Evolutionary conservation across 2,797 vertebrate species (phyloP).

Genomic region (Carcharodon carcharias): DNA sequence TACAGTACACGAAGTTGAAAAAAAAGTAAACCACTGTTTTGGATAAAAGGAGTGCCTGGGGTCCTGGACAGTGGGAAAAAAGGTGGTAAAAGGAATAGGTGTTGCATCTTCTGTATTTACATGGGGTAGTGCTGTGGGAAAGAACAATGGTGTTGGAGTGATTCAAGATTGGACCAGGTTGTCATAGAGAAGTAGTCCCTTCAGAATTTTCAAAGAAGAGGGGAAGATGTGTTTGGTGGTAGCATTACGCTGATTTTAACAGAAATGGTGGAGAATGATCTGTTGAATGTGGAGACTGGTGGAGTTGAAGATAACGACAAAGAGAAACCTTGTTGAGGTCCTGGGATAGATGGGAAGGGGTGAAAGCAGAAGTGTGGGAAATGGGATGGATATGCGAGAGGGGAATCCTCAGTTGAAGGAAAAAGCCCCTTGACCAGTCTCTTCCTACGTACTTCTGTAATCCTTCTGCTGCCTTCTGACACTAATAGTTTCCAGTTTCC

Average conservation of each 20-base stretch:
- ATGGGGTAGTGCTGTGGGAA: not conserved
- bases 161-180: not conserved
- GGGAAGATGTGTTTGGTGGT: not conserved
- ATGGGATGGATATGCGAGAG: not conserved
- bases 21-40: not conserved
- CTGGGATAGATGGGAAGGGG: not conserved
- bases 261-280: not conserved
- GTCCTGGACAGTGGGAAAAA: not conserved
- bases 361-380: not conserved
- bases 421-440: not conserved
- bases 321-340: not conserved
- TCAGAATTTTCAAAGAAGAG: not conserved
- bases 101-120: not conserved
- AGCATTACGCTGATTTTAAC: not conserved
- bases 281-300: not conserved
- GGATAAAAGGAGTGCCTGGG: not conserved
- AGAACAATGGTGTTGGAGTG: not conserved
- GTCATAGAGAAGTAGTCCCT: not conserved
- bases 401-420: not conserved
- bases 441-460: not conserved
- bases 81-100: not conserved
- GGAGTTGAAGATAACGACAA: not conserved
- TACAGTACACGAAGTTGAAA: not conserved
- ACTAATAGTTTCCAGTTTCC: too few relatives aligned
- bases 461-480: not conserved